phyloP scores from a whole-genome alignment of 1,140 invertebrate genomes.

The Drosophila bocqueti region DNA sequence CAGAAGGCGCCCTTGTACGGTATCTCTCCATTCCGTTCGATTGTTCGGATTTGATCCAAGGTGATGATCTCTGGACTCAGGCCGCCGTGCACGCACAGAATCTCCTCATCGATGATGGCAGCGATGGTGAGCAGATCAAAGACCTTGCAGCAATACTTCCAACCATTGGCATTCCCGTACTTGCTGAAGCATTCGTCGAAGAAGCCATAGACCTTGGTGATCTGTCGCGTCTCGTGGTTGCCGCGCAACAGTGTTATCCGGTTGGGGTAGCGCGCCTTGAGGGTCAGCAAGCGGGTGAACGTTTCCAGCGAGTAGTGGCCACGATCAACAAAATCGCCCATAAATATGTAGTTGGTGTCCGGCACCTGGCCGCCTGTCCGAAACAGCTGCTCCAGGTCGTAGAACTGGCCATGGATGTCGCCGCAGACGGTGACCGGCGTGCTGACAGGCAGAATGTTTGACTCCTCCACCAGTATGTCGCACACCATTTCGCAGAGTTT shows the following conservation, averaged over 20 bases:
- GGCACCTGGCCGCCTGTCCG: conserved; percentile 95
- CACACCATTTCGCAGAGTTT: conserved; percentile 97
- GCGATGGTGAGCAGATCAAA: conserved; percentile 99
- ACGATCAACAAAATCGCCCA: conserved; percentile 98
- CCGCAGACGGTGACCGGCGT: conserved; percentile 98
- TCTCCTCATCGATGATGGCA: conserved; percentile 97
- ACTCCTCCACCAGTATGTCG: conserved; percentile 95
- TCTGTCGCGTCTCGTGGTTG: conserved; percentile 99
- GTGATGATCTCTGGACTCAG: conserved; percentile 96
- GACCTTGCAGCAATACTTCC: conserved; percentile 99
- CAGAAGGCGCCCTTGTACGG: conserved; percentile 98
- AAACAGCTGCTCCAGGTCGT: conserved; percentile 97
- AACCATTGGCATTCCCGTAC: conserved; percentile 99
- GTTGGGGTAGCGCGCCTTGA: conserved; percentile 88
- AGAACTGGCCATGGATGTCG: conserved; percentile 98
- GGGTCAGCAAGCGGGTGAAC: conserved; percentile 95
- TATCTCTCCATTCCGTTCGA: conserved; percentile 98
- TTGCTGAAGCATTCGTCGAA: conserved; percentile 99
- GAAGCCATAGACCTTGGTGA: conserved; percentile 99
- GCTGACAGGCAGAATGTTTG: conserved; percentile 96
- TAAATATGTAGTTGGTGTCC: conserved; percentile 97
- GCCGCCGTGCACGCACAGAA: conserved; percentile 99
- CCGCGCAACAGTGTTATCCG: conserved; percentile 96
- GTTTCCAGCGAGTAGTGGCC: conserved; percentile 98
- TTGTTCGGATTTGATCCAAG: conserved; percentile 96